phyloP scores from a whole-genome alignment of 2,113 vertebrate species.

The Martes martes region DNA sequence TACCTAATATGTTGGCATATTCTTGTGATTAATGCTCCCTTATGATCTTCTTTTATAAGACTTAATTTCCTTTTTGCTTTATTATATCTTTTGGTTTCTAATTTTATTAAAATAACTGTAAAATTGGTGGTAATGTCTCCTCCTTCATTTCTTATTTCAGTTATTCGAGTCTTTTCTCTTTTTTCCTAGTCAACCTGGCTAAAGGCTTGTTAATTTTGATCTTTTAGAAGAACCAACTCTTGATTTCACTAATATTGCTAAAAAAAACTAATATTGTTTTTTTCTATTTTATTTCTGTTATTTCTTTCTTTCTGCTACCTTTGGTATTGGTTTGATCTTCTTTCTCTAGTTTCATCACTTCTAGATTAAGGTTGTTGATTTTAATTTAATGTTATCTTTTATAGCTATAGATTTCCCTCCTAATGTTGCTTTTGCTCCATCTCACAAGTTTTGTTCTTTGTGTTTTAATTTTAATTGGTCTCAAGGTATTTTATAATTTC shows the following conservation, averaged over 20 bases:
- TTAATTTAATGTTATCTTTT: neutral
- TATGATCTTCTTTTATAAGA: neutral
- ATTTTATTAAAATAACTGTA: neutral
- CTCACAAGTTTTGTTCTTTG: neutral
- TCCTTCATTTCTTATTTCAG: neutral
- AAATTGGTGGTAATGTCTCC: neutral
- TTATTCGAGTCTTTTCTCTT: neutral
- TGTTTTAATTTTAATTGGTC: neutral
- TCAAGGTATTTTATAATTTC: neutral
- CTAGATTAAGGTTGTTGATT: neutral
- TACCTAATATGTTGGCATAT: neutral
- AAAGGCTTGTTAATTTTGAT: neutral
- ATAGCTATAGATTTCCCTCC: neutral
- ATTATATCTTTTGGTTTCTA: neutral
- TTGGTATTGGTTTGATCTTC: neutral
- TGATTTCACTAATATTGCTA: neutral
- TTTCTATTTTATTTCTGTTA: neutral
- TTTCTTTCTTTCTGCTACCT: neutral
- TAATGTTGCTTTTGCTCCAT: neutral
- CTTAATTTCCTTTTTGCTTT: neutral
- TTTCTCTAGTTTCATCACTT: neutral
- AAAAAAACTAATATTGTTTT: neutral
- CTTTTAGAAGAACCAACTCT: neutral
- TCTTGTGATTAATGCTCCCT: neutral
- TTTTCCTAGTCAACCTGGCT: neutral